Conservation (phyloP, 2,888 invertebrate genomes). For the Scaptomyza reducta region DNA sequence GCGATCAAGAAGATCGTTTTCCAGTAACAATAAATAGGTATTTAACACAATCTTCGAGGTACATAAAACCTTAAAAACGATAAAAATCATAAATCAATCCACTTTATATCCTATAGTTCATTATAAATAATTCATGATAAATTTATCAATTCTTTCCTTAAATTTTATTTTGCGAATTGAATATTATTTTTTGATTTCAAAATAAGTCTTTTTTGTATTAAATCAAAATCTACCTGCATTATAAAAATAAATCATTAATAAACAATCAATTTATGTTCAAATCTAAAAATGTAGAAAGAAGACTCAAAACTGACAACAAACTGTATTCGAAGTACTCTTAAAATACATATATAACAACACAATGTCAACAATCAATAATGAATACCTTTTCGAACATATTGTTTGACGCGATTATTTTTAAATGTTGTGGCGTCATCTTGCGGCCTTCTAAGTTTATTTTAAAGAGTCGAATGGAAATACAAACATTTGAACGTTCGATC, state of each 20-base stretch:
- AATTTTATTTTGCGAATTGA: no score
- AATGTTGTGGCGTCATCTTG: slow-evolving; percentile 19
- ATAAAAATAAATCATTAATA: neutral
- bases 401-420: neutral
- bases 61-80: neutral
- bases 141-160: no score
- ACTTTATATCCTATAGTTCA: no score
- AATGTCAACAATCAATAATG: neutral
- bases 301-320: slow-evolving; percentile 20
- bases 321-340: slow-evolving; percentile 25
- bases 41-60: neutral
- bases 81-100: neutral
- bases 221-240: neutral
- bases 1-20: neutral
- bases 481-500: neutral
- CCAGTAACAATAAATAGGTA: neutral
- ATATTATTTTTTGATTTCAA: no score
- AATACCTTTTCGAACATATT: slow-evolving; percentile 5
- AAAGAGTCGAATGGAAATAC: neutral
- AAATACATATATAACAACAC: neutral
- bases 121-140: no score
- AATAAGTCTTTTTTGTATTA: neutral
- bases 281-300: slow-evolving; percentile 32
- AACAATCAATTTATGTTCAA: slow-evolving; percentile 19
- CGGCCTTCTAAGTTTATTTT: neutral